These are phyloP conservation scores for Sebastes dallii DNA, from an alignment of 2,797 vertebrate genomes.

Conservation along the genomic window DNA sequence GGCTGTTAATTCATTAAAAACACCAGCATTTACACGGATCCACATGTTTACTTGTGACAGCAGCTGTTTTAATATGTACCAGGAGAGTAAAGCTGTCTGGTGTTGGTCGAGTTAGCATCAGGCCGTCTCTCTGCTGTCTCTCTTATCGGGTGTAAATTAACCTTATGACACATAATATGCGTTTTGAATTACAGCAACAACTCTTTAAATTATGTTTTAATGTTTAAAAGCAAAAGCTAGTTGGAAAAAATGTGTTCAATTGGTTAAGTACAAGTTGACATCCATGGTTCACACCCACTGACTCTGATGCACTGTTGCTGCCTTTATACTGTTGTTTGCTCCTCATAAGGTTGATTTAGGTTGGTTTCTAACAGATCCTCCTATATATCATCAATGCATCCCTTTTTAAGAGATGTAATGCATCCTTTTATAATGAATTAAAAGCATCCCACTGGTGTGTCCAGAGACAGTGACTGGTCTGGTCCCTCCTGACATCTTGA, in stretches of 20 bases:
- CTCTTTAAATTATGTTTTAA: background rate
- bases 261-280: background rate
- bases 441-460: background rate
- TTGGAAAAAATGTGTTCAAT: background rate
- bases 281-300: background rate
- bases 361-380: background rate
- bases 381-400: background rate
- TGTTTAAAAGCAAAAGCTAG: background rate
- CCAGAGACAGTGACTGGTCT: background rate
- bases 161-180: slow-evolving; percentile 22
- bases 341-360: background rate
- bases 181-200: slow-evolving; percentile 3
- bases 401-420: background rate
- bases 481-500: slow-evolving; percentile 5
- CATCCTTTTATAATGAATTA: background rate
- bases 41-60: background rate
- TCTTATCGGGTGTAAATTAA: background rate
- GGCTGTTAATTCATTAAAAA: background rate
- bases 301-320: background rate
- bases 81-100: slow-evolving; percentile 50
- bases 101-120: slow-evolving; percentile 38
- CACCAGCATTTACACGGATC: rapidly evolving
- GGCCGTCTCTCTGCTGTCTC: slow-evolving; percentile 43
- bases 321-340: background rate
- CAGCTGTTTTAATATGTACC: background rate